Evolutionary conservation across 2,797 vertebrate species (phyloP).

Genomic region (Loris lydekkerianus): DNA sequence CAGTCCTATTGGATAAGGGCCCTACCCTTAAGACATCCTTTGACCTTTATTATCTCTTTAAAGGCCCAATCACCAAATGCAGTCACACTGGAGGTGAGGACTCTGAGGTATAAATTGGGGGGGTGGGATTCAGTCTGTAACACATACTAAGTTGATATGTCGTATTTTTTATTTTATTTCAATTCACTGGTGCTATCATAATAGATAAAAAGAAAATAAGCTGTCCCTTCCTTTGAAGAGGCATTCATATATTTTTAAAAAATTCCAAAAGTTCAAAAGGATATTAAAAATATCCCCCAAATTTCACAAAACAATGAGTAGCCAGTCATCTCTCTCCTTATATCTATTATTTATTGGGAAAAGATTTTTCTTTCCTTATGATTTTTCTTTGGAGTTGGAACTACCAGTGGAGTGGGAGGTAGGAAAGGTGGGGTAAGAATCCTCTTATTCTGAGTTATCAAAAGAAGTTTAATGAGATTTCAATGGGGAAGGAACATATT

Average conservation of each 20-base stretch:
- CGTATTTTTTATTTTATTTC: background rate
- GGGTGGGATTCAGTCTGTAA: background rate
- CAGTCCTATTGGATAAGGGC: background rate
- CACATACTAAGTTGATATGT: background rate
- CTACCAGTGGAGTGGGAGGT: too few species aligned
- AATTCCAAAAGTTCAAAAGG: background rate
- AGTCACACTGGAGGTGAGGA: background rate
- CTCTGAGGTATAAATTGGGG: background rate
- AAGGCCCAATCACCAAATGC: background rate
- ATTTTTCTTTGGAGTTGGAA: conserved; percentile 9
- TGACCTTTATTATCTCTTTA: background rate
- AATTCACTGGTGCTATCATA: background rate
- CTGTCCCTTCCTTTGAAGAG: background rate
- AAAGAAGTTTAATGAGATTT: conserved; percentile 15
- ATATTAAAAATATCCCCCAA: background rate
- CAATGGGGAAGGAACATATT: background rate
- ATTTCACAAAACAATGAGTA: background rate
- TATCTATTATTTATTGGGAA: background rate
- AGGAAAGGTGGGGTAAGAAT: background rate
- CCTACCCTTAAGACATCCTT: background rate
- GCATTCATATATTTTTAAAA: background rate
- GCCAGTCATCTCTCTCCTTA: background rate
- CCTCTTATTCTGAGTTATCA: background rate
- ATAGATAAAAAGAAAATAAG: background rate
- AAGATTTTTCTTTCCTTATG: background rate